Conservation (phyloP, 2,113 vertebrate genomes). For the Centrocercus urophasianus region DNA sequence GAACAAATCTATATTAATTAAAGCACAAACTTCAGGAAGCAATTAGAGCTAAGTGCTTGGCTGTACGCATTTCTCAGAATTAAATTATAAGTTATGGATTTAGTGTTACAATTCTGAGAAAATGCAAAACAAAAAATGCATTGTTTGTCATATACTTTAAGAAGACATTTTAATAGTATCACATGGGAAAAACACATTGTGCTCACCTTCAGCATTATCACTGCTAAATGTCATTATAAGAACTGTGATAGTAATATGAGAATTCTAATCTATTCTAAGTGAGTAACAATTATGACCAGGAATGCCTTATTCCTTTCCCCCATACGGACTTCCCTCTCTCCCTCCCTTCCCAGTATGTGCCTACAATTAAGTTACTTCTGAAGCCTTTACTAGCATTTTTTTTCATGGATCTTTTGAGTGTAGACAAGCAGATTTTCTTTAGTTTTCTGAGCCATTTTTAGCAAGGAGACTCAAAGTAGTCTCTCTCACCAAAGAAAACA, state of each 20-base stretch:
- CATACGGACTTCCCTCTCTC: background rate
- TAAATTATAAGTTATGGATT: background rate
- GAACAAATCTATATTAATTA: background rate
- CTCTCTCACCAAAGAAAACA: background rate
- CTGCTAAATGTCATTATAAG: background rate
- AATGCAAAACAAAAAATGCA: background rate
- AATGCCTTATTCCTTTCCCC: background rate
- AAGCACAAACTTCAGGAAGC: background rate
- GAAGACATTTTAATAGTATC: background rate
- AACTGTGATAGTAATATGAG: background rate
- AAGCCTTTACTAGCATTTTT: background rate
- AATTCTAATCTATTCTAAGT: background rate
- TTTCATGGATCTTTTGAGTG: background rate
- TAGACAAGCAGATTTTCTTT: background rate
- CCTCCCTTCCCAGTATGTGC: background rate
- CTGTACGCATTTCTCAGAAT: accelerated
- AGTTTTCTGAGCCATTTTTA: background rate
- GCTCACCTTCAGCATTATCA: background rate
- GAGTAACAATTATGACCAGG: background rate
- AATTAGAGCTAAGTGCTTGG: background rate
- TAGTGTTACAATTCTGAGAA: background rate
- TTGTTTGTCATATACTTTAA: background rate
- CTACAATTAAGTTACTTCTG: background rate
- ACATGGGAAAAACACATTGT: background rate
- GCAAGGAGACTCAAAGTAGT: background rate